Conservation (phyloP, 2,888 invertebrate species). For the Cephus spinipes region DNA sequence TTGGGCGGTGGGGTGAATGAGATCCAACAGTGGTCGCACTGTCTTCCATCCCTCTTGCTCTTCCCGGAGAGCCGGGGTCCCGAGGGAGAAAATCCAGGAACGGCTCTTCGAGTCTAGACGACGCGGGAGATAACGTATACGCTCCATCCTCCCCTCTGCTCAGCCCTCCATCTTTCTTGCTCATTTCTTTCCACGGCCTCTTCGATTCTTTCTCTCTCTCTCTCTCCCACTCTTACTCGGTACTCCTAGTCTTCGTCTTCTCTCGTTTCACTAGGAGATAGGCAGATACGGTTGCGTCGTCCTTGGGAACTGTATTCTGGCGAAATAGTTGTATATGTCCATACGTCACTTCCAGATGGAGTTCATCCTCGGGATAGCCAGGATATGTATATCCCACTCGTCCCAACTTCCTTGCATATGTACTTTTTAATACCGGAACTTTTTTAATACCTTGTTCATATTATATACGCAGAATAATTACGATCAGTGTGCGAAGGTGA, state of each 20-base stretch:
- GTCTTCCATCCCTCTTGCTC: conserved; percentile 38
- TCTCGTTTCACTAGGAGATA: conserved; percentile 11
- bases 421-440: neutral
- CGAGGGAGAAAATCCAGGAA: conserved; percentile 55
- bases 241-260: conserved; percentile 10
- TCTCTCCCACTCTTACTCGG: neutral
- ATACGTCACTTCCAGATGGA: neutral
- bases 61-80: conserved; percentile 35
- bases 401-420: neutral
- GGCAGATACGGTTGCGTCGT: neutral
- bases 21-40: conserved; percentile 57
- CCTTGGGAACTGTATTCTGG: neutral
- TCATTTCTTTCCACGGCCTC: neutral
- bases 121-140: conserved; percentile 39
- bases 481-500: neutral
- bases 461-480: neutral
- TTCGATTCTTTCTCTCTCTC: neutral
- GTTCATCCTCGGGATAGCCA: neutral
- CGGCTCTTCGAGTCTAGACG: conserved; percentile 51
- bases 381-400: neutral
- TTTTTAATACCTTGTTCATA: neutral
- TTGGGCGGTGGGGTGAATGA: conserved; percentile 23
- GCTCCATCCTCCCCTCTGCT: neutral
- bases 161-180: conserved; percentile 10
- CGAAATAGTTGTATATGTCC: neutral